Conservation (phyloP, 2,797 vertebrate species). For the Clarias laeviceps region DNA sequence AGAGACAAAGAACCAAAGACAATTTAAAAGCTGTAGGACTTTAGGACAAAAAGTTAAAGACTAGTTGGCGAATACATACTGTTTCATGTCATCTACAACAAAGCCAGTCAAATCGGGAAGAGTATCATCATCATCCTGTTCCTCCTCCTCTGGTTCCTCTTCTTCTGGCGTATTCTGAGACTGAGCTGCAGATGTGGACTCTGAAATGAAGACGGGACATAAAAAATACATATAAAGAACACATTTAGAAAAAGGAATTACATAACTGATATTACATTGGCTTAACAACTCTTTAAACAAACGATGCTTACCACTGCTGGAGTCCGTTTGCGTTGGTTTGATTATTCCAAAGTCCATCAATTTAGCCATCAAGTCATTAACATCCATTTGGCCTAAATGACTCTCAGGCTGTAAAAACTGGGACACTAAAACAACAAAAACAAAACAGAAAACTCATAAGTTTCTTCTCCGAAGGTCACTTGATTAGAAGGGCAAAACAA, state of each 20-base stretch:
- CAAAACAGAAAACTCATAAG: not conserved
- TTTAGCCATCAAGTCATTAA: slow-evolving; percentile 92
- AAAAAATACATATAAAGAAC: not conserved
- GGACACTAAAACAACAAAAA: slow-evolving; percentile 54
- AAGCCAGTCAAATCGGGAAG: slow-evolving; percentile 92
- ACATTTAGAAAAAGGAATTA: too few relatives aligned
- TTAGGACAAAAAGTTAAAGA: not conserved
- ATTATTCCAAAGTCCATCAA: slow-evolving; percentile 92
- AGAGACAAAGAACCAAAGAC: not conserved
- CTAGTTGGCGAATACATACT: slow-evolving; percentile 71
- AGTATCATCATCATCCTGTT: slow-evolving; percentile 84
- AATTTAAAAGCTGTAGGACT: not conserved
- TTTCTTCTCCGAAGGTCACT: not conserved
- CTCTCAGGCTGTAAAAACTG: slow-evolving; percentile 85
- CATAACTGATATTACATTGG: too few relatives aligned
- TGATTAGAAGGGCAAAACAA: not conserved
- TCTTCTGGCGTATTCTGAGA: slow-evolving; percentile 61
- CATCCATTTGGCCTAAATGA: slow-evolving; percentile 94
- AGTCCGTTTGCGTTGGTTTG: slow-evolving; percentile 82
- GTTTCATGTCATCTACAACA: slow-evolving; percentile 88
- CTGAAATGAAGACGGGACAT: slow-evolving; percentile 50
- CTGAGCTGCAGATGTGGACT: slow-evolving; percentile 64
- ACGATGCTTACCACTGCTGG: slow-evolving; percentile 51
- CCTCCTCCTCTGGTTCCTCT: slow-evolving; percentile 83
- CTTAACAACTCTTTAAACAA: too few relatives aligned